Percentiles rank a stretch among this genome's conserved stretches.
These are phyloP conservation scores for Furcula furcula DNA, from an alignment of 2,888 invertebrate species.

Conservation along the genomic window DNA sequence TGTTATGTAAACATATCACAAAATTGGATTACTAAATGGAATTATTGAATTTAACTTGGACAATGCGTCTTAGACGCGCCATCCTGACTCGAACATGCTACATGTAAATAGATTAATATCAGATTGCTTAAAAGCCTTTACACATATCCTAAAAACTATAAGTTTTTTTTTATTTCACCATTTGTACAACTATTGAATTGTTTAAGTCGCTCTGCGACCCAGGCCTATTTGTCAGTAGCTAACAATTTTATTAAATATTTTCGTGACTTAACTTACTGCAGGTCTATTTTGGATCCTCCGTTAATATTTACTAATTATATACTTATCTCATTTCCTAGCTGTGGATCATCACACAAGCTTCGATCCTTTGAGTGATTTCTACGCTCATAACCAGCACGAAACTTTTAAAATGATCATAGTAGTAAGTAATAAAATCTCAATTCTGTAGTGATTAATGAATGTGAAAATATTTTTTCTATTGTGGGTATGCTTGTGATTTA, in stretches of 20 bases:
- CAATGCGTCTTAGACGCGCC: conserved; percentile 14
- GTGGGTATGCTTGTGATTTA: conserved; percentile 23
- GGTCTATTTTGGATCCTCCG: conserved; percentile 20
- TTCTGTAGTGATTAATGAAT: conserved; percentile 27
- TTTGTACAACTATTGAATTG: conserved; percentile 10
- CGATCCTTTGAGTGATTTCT: conserved; percentile 14
- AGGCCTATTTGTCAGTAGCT: conserved; percentile 53
- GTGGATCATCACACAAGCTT: conserved; percentile 18
- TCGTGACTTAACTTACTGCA: conserved; percentile 32
- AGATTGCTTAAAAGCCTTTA: conserved; percentile 23
- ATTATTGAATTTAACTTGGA: conserved; percentile 18
- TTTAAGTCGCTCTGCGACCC: conserved; percentile 47
- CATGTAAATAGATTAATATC: conserved; percentile 9
- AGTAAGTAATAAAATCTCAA: conserved; percentile 32
- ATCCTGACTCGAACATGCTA: conserved; percentile 5
- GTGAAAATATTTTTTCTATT: conserved; percentile 21
- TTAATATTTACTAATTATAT: too few species aligned
- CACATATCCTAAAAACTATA: conserved; percentile 34
- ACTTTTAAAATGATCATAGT: conserved; percentile 27
- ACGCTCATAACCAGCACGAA: conserved; percentile 33
- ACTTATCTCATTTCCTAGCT: conserved; percentile 12
- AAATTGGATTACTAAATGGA: conserved; percentile 38
- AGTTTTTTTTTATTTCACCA: background rate
- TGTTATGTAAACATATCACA: conserved; percentile 71
- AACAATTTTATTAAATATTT: conserved; percentile 25